Evolutionary conservation across 2,888 invertebrate genomes (phyloP), one percentile per base, ranked within the genome.

Genomic region (Epiblema foenella): DNA sequence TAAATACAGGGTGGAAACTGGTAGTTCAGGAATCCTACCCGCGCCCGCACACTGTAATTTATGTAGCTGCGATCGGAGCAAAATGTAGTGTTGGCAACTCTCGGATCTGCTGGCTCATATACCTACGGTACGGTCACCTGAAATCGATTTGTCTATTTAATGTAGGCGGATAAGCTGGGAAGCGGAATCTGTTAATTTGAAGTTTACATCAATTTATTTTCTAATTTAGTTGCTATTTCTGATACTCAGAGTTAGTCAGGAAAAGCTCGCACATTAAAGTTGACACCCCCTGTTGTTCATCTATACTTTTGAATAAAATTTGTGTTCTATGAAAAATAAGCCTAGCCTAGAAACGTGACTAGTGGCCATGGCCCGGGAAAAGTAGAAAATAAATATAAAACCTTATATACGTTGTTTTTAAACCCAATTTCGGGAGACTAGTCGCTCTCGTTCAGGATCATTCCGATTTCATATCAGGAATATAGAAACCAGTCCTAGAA

Each of bases 51-150:
- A 51, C 58, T 51, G 64, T 46, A 42, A 59, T 65, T 65, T 65
- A 65, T 69, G 68, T 69, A 56, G 62, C 62, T 8, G 37, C 57
- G 64, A 64, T 69, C 57, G 24, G 39, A 58, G 58, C 57, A 51
- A 58, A 56, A 56, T 63, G 54, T 62, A 68, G 51, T 54, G 60
- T 33, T 60, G 33, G 42, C 51, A 68, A 52, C 18, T 56, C 24
- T 66, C 29, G 7, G 52, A 42, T 9, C 33, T 58, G 33, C 20
- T 37, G 33, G 49, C 60, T 49, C 29, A 46, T n/a, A 46, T 63
- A 37, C 52, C 12, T 1, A 24, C 24, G 1, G 1, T 24, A 24
- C 24, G 51, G 20, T 46, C n/a, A 46, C 46, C 46, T 46, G n/a
- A 46, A n/a, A 46, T 46, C 2, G n/a, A 46, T 46, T 15, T 15